phyloP scores from a whole-genome alignment of 2,888 invertebrate genomes.

The Eupithecia pulchellata region DNA sequence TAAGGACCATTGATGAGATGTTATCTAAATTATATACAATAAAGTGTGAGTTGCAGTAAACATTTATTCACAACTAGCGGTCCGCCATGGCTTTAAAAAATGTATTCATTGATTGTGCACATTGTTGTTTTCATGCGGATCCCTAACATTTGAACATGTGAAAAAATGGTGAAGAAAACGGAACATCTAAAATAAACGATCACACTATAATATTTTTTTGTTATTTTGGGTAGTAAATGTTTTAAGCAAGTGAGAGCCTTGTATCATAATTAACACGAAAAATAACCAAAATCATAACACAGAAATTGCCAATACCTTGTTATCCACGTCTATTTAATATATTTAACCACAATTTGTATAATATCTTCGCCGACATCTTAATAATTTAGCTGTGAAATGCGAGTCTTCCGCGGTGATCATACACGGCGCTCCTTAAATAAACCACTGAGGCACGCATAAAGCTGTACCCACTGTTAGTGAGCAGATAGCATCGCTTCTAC shows the following conservation, averaged over 20 bases:
- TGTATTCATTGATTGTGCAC: too few relatives aligned
- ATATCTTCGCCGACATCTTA: constrained; percentile 5
- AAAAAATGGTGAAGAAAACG: too few relatives aligned
- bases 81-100: too few relatives aligned
- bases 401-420: constrained; percentile 18
- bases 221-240: background rate
- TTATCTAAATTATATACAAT: too few relatives aligned
- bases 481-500: constrained; percentile 49
- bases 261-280: background rate
- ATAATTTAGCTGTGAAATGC: constrained; percentile 5
- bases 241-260: background rate
- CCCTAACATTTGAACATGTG: too few relatives aligned
- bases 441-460: constrained; percentile 24
- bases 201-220: too few relatives aligned
- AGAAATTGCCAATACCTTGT: background rate
- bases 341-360: background rate
- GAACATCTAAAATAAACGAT: too few relatives aligned
- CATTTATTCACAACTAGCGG: too few relatives aligned
- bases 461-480: constrained; percentile 33
- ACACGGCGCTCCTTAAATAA: constrained; percentile 22
- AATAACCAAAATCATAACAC: background rate
- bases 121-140: too few relatives aligned
- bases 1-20: too few relatives aligned
- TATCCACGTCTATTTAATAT: background rate
- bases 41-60: too few relatives aligned